These are phyloP conservation scores for Agapornis canus DNA, from an alignment of 2,797 vertebrate genomes.

Conservation along the genomic window DNA sequence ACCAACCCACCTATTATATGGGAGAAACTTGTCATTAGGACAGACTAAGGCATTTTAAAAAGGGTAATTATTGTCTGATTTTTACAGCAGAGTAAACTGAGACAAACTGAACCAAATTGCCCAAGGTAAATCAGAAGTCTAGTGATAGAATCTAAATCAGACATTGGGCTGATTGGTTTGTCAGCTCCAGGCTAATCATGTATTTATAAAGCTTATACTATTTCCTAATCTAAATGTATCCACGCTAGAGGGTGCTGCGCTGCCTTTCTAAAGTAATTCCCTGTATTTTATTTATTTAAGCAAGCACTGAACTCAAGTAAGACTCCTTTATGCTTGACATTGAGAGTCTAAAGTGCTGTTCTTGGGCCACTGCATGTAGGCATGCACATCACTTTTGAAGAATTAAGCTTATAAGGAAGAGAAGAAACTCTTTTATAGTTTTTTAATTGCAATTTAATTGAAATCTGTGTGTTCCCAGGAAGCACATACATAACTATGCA, in stretches of 20 bases:
- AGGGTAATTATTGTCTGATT: background rate
- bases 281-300: background rate
- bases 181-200: background rate
- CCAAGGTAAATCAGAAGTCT: background rate
- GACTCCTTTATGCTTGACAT: background rate
- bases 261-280: slow-evolving; percentile 1
- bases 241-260: slow-evolving; percentile 51
- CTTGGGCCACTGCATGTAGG: background rate
- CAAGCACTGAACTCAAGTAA: background rate
- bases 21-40: background rate
- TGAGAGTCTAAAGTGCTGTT: background rate
- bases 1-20: background rate
- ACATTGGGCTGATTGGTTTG: background rate
- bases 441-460: background rate
- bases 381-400: background rate
- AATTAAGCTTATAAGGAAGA: background rate
- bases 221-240: background rate
- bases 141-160: background rate
- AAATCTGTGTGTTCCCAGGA: background rate
- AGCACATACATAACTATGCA: background rate
- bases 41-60: background rate
- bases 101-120: background rate
- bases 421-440: background rate
- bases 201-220: background rate
- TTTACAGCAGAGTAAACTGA: background rate